Evolutionary conservation across 2,888 invertebrate species (phyloP), one percentile per base, ranked within the genome.

Genomic region (Andrena bucephala): DNA sequence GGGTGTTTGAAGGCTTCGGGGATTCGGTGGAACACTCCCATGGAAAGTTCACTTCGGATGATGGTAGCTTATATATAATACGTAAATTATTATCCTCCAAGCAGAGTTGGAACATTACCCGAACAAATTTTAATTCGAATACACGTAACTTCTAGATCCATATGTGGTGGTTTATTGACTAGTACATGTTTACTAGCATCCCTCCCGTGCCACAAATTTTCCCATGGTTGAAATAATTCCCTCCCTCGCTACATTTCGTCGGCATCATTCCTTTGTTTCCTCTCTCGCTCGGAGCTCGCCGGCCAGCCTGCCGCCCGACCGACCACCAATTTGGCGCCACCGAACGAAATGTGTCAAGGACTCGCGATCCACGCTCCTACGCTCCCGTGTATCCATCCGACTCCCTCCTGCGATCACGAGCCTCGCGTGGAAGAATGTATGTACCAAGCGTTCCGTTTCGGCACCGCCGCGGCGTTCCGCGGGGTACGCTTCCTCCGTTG

Each of bases 311-410:
- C 83, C 85, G 88, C 81, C 90, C 86, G 71, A 77, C 60, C 86
- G 87, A 85, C 91, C 89, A 91, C 89, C 92, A 90, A 91, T 91
- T 93, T 92, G 92, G 91, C 93, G 93, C 92, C 92, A 90, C 71
- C 87, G 81, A 87, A 85, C 86, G 85, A 93, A 92, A 92, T 93
- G 91, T 93, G 93, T 93, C 93, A 93, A 93, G 93, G 93, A 89
- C 90, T 89, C 87, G 68, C 85, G 87, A 80, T 79, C 71, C 83
- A 68, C 63, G 78, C 75, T 70, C 54, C 77, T 71, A 68, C 74
- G 66, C 70, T 69, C 50, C 60, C 50, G 52, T 52, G n/a, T 60
- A 67, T 73, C 66, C 67, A 48, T 24, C 68, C 52, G 71, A 72
- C 50, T 59, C 60, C 82, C 52, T 50, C 50, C 42, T 57, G 63